A percentile compares a stretch with the other conserved stretches of the same genome.
Evolutionary conservation across 1,140 invertebrate species (phyloP).

Genomic region (Acromyrmex charruanus): DNA sequence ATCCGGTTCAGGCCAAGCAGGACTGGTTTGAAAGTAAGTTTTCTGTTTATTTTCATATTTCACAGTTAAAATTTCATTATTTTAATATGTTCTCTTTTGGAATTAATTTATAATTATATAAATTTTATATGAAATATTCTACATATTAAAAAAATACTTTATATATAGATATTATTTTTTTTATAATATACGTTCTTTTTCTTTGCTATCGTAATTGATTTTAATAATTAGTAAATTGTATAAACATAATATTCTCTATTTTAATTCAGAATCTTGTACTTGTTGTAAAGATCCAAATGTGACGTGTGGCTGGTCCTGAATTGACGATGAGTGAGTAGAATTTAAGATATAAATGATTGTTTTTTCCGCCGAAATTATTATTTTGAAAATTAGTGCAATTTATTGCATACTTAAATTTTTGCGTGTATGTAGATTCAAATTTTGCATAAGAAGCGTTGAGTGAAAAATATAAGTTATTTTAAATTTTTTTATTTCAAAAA

Average conservation of each 20-base stretch:
- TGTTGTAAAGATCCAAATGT: neutral
- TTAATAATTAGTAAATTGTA: neutral
- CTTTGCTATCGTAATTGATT: neutral
- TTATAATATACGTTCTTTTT: neutral
- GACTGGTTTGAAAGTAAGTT: neutral
- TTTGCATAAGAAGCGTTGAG: neutral
- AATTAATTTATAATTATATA: neutral
- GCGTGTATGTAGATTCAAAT: neutral
- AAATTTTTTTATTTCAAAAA: neutral
- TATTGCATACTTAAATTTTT: neutral
- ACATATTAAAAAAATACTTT: neutral
- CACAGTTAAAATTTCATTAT: slow-evolving; percentile 11
- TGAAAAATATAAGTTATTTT: neutral
- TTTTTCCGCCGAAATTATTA: neutral
- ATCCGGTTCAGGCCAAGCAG: neutral
- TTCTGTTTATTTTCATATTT: neutral
- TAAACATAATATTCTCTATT: neutral
- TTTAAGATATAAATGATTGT: neutral
- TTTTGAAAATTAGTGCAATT: neutral
- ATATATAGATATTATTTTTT: neutral
- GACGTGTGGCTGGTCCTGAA: neutral
- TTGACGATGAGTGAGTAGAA: neutral
- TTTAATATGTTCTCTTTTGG: neutral
- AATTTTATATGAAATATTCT: neutral
- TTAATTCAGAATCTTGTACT: neutral